These are phyloP conservation scores for Tiliacea citrago DNA, from an alignment of 2,888 invertebrate genomes.

Conservation along the genomic window DNA sequence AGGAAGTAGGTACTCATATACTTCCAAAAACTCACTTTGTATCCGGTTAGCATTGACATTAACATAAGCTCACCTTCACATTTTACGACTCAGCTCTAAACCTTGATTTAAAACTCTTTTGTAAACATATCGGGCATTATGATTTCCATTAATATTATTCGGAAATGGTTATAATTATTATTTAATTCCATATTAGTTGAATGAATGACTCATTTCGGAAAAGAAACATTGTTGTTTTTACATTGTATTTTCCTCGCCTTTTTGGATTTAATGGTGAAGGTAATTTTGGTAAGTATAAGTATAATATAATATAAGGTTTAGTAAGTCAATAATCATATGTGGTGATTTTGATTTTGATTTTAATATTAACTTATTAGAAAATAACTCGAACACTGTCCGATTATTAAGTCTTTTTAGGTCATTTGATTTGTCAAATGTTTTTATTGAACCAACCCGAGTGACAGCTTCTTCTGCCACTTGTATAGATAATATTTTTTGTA, in stretches of 20 bases:
- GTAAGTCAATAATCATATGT: too few species aligned
- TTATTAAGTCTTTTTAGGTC: too few species aligned
- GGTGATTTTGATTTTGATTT: too few species aligned
- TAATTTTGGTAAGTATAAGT: too few species aligned
- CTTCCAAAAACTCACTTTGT: background rate
- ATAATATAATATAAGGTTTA: too few species aligned
- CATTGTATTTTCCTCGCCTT: background rate
- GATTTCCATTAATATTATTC: slow-evolving; percentile 4
- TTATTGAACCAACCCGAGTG: too few species aligned
- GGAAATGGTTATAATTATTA: slow-evolving; percentile 7
- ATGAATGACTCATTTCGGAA: slow-evolving; percentile 1
- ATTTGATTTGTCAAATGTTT: too few species aligned
- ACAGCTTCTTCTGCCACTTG: too few species aligned
- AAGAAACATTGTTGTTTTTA: background rate
- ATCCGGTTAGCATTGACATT: slow-evolving; percentile 39
- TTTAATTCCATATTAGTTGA: slow-evolving; percentile 16
- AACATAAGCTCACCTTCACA: slow-evolving; percentile 20
- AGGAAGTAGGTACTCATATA: slow-evolving; percentile 17
- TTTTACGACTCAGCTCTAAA: background rate
- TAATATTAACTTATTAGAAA: too few species aligned
- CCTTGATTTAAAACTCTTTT: slow-evolving; percentile 33
- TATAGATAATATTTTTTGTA: too few species aligned
- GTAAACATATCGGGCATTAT: slow-evolving; percentile 1
- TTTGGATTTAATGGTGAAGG: background rate
- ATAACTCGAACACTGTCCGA: too few species aligned